Conservation (phyloP, 2,888 invertebrate genomes). For the Dryococelus australis region DNA sequence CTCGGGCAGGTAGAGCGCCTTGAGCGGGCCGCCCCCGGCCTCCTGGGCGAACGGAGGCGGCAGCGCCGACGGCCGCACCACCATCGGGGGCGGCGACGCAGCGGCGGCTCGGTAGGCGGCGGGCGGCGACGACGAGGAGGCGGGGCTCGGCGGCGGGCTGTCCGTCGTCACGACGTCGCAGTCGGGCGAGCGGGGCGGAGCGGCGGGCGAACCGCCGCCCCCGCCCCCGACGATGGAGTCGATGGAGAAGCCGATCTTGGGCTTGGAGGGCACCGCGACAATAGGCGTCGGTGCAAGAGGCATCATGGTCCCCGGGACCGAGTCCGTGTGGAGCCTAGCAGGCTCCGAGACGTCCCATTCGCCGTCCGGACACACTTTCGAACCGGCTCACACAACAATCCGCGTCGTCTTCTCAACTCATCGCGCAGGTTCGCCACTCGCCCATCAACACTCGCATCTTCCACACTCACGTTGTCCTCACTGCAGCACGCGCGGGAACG, state of each 20-base stretch:
- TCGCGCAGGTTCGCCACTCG: background rate
- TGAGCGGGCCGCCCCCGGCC: constrained; percentile 55
- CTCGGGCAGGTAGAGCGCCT: constrained; percentile 55
- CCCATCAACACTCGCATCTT: background rate
- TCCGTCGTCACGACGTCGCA: constrained; percentile 34
- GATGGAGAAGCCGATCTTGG: constrained; percentile 94
- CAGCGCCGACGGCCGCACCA: constrained; percentile 40
- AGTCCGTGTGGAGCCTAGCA: background rate
- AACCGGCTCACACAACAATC: background rate
- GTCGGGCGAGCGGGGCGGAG: constrained; percentile 37
- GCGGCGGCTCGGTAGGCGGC: constrained; percentile 37
- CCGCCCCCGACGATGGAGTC: constrained; percentile 88
- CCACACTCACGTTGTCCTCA: too few relatives aligned
- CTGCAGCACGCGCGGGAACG: background rate
- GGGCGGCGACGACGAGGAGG: constrained; percentile 42
- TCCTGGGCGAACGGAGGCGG: constrained; percentile 35
- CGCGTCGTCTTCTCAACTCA: background rate
- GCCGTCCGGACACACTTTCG: too few relatives aligned
- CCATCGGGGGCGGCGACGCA: constrained; percentile 50
- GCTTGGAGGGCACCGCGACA: constrained; percentile 89
- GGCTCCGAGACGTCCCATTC: too few relatives aligned
- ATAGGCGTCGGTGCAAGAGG: constrained; percentile 94
- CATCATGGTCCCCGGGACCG: constrained; percentile 70
- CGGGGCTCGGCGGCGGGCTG: constrained; percentile 44
- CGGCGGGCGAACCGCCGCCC: constrained; percentile 56